These are phyloP conservation scores for Malurus splendens DNA, from an alignment of 2,797 vertebrate species.

Conservation along the genomic window DNA sequence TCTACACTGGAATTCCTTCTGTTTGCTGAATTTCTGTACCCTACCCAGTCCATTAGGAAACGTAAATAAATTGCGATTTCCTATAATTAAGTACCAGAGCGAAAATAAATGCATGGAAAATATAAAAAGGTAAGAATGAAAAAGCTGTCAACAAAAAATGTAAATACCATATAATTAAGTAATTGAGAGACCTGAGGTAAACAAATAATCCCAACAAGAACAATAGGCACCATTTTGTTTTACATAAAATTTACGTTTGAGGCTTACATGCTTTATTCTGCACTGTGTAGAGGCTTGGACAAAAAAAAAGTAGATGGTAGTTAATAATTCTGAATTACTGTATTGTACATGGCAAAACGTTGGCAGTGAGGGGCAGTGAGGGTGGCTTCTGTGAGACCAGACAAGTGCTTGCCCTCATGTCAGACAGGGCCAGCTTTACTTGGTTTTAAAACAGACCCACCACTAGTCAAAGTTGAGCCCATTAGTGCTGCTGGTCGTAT, in stretches of 20 bases:
- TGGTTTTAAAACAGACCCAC: background rate
- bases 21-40: background rate
- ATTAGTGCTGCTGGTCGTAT: rapidly evolving
- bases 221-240: background rate
- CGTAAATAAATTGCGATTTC: background rate
- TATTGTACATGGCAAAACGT: background rate
- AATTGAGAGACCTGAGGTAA: background rate
- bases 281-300: background rate
- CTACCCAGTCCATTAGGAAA: background rate
- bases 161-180: background rate
- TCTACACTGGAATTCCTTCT: background rate
- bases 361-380: background rate
- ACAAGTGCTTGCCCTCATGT: background rate
- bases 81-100: background rate
- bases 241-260: background rate
- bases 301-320: background rate
- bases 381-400: background rate
- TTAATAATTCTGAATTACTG: background rate
- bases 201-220: background rate
- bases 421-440: background rate
- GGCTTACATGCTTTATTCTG: background rate
- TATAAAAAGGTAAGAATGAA: background rate
- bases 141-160: background rate
- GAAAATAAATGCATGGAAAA: background rate
- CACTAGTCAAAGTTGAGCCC: background rate